Conservation (phyloP, 2,888 invertebrate species). For the Tinea semifulvella region DNA sequence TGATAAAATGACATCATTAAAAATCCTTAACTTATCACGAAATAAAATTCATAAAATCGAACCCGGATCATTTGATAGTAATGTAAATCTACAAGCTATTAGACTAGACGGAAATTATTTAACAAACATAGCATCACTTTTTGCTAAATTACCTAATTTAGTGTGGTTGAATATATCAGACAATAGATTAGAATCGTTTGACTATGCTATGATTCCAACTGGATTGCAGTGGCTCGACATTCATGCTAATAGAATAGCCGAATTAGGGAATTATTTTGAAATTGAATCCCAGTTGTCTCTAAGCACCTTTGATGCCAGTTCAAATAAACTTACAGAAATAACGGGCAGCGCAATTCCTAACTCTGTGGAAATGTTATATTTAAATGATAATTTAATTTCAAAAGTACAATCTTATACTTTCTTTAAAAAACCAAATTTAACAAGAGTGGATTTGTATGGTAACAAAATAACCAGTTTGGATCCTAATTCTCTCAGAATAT, state of each 20-base stretch:
- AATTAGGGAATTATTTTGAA: constrained; percentile 86
- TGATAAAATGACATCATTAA: constrained; percentile 78
- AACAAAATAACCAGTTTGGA: constrained; percentile 81
- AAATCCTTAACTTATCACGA: constrained; percentile 83
- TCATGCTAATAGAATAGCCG: constrained; percentile 83
- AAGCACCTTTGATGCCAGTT: constrained; percentile 83
- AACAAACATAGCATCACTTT: constrained; percentile 80
- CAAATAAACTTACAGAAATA: constrained; percentile 82
- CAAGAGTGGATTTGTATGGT: constrained; percentile 81
- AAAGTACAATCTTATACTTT: constrained; percentile 88
- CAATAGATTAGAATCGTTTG: constrained; percentile 84
- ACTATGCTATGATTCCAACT: constrained; percentile 86
- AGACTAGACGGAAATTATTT: constrained; percentile 84
- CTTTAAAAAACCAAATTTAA: constrained; percentile 86
- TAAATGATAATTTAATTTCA: constrained; percentile 83
- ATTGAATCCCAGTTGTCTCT: constrained; percentile 81
- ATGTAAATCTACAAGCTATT: constrained; percentile 80
- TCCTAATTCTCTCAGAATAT: constrained; percentile 79
- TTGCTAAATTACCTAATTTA: constrained; percentile 81
- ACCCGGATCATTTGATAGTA: constrained; percentile 80
- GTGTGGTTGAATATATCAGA: constrained; percentile 89
- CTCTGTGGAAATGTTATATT: constrained; percentile 79
- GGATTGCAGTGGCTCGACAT: constrained; percentile 87
- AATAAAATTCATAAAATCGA: constrained; percentile 84
- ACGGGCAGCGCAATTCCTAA: constrained; percentile 85